Evolutionary conservation across 2,797 vertebrate genomes (phyloP), one percentile per base, ranked within the genome.

Genomic region (Lagocephalus sceleratus): DNA sequence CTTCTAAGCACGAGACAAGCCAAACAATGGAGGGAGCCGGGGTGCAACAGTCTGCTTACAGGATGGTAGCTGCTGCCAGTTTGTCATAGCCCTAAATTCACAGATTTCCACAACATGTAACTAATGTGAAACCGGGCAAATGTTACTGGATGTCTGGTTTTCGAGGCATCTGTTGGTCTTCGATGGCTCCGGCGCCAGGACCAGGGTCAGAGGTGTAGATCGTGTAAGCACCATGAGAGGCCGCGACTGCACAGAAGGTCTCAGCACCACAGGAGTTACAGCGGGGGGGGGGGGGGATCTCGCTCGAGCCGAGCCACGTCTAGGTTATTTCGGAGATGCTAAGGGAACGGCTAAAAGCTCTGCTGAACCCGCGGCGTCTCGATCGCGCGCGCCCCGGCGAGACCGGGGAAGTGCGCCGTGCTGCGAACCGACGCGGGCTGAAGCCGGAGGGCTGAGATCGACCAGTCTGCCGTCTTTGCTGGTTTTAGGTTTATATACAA

Each of bases 211-310:
- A 74, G 77, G 76, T 76, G 82, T 66, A 68, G 73, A 81, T 81
- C 81, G 69, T 77, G 72, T 83, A 91, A 29, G 88, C 86, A 89
- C 88, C 87, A 76, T 59, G 29, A 65, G 77, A 85, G 81, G 84
- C 76, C 71, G 43, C 61, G 64, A 75, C 71, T 64, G 68, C 72
- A 62, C 53, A 45, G 54, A 61, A 72, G 76, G 82, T 85, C 87
- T 85, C 75, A 90, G 90, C 89, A 88, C 88, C 89, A 87, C 84
- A 71, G 79, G 79, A 76, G 78, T 68, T 66, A 83, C 82, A 82
- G 82, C 75, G 77, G 76, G 66, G 73, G 69, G 69, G 81, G 82
- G 74, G 77, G 76, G 66, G 73, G 69, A 71, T 64, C 57, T 72
- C 65, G 62, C 42, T 32, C 16, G 3, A 81, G 63, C 71, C 63